Base-by-base conservation (phyloP, 35 echinoderm and acorn worm species). In the Apostichopus parvimensis region DNA sequence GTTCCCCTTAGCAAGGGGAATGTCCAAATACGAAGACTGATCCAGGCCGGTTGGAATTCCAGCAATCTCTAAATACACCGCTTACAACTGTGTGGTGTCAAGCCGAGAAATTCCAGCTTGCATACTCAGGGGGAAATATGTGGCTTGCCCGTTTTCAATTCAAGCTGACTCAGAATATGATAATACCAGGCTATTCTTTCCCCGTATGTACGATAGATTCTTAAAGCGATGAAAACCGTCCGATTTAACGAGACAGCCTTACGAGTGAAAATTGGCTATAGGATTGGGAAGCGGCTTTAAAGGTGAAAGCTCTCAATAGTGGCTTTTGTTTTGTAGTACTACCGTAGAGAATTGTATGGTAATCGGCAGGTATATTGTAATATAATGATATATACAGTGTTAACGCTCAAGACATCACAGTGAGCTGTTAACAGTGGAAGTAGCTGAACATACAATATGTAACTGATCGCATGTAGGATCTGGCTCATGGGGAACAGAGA, bases 11-110 rank as follows among this genome's bases (percentile, higher is more conserved):
- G 57, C 23, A 15, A 45, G 34, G 86, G 86, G 86, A 88, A 88
- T 88, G 86, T 88, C 86, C 86, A 88, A 88, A 88, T 88, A 88
- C 86, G 86, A 88, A 88, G 86, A 73, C 86, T 88, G 86, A 72
- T n/a, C 86, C 57, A 23, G 62, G 61, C 60, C 20, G 86, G 57
- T 64, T 88, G 86, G 86, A 88, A 88, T 88, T 88, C 34, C 86
- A 88, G 86, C 86, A 72, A 88, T 88, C 86, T 88, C 86, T 73
- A 73, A 88, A 73, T 55, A 88, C 86, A 88, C 86, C 62, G 86
- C 86, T 88, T 71, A 71, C 8, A 61, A 73, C 86, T 68, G 86
- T 88, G 61, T 88, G 86, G 86, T 11, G 61, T 88, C 64, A 26
- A 25, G 34, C 24, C 61, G 14, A 72, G 86, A 73, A 88, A 88